A percentile compares a stretch with the other conserved stretches of the same genome.
Conservation (phyloP, 2,797 vertebrate species). For the Crypturellus tataupa region DNA sequence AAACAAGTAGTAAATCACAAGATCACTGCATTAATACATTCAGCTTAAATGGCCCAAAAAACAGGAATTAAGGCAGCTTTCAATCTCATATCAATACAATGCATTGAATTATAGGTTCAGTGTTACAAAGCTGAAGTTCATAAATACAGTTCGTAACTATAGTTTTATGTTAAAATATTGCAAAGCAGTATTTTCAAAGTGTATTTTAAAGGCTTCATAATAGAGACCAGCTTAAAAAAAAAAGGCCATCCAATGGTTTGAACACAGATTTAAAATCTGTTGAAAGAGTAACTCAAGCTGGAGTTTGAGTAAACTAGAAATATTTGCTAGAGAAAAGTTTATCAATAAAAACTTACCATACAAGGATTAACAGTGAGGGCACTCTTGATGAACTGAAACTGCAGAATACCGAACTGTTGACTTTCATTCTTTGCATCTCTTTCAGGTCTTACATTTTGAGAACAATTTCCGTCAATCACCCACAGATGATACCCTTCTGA, state of each 20-base stretch:
- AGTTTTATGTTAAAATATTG: not conserved
- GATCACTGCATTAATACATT: not conserved
- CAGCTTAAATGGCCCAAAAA: not conserved
- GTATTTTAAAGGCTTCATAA: not conserved
- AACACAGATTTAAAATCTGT: not conserved
- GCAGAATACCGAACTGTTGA: conserved; percentile 89
- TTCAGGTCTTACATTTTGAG: conserved; percentile 62
- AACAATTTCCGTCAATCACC: conserved; percentile 86
- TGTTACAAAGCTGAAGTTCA: no score
- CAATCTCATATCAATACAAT: not conserved
- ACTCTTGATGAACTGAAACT: conserved; percentile 98
- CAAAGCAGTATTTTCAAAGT: not conserved
- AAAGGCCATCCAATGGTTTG: not conserved
- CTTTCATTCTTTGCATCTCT: conserved; percentile 73
- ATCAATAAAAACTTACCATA: conserved; percentile 87
- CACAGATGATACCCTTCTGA: conserved; percentile 97
- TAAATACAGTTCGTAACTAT: no score
- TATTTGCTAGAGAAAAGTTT: not conserved
- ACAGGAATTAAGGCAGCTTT: not conserved
- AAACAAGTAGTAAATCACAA: not conserved
- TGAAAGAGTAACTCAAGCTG: not conserved
- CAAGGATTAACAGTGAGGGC: conserved; percentile 98
- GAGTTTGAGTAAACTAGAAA: not conserved
- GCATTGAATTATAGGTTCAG: not conserved
- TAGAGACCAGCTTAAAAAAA: not conserved